Evolutionary conservation across 2,113 vertebrate species (phyloP).

Genomic region (Leptobrachium leishanense): DNA sequence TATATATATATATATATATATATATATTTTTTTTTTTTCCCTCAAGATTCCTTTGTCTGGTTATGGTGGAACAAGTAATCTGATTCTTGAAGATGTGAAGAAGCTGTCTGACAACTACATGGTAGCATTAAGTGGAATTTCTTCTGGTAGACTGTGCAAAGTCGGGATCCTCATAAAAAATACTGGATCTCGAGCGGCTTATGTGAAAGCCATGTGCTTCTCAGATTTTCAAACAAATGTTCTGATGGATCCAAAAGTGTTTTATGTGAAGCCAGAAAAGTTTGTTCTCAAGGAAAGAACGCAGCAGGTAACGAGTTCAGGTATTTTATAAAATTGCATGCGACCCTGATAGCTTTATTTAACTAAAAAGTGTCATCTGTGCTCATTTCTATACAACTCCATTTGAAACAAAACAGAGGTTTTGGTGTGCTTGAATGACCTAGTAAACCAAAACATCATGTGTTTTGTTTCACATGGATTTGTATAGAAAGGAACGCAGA

Average conservation of each 20-base stretch:
- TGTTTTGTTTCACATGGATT: too few relatives aligned
- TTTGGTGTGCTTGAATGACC: too few relatives aligned
- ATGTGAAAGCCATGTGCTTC: constrained; percentile 83
- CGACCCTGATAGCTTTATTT: too few relatives aligned
- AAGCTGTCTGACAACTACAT: constrained; percentile 82
- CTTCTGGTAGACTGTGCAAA: constrained; percentile 68
- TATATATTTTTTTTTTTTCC: constrained; percentile 19
- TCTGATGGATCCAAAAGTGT: constrained; percentile 69
- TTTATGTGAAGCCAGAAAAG: constrained; percentile 85
- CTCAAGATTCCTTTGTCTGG: constrained; percentile 89
- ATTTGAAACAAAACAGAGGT: too few relatives aligned
- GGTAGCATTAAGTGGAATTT: constrained; percentile 66
- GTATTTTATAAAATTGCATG: too few relatives aligned
- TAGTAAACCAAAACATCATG: too few relatives aligned
- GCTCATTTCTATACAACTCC: too few relatives aligned
- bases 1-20: too few relatives aligned
- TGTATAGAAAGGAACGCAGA: too few relatives aligned
- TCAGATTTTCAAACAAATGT: constrained; percentile 67
- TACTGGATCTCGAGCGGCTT: constrained; percentile 88
- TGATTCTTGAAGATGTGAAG: constrained; percentile 87
- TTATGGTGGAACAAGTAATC: constrained; percentile 89
- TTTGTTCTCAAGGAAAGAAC: constrained; percentile 88
- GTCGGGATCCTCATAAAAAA: constrained; percentile 79
- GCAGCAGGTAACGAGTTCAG: constrained; percentile 70
- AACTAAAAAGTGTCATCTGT: too few relatives aligned